Percentiles rank a stretch among this genome's conserved stretches.
Conservation (phyloP, 2,113 vertebrate genomes). For the Myotis yumanensis region DNA sequence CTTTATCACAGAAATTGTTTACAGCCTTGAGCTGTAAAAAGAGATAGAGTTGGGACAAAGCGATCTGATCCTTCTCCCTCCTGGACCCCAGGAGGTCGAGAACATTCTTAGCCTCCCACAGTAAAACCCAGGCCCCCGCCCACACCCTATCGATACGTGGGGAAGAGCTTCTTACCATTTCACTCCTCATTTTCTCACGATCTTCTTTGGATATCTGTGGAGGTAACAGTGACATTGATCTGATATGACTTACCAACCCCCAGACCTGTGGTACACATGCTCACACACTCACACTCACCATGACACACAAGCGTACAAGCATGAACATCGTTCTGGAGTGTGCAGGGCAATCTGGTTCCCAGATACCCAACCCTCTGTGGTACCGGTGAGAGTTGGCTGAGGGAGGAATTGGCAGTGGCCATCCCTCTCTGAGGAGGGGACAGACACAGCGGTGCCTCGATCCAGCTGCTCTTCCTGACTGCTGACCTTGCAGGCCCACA, state of each 20-base stretch:
- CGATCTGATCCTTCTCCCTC: neutral
- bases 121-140: neutral
- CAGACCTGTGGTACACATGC: neutral
- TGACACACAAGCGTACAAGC: rapidly evolving
- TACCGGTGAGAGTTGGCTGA: rapidly evolving
- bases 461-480: neutral
- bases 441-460: neutral
- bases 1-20: rapidly evolving
- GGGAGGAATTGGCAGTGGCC: too few species aligned
- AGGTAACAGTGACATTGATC: neutral
- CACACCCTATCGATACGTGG: neutral
- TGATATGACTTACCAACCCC: rapidly evolving
- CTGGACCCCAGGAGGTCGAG: neutral
- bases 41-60: neutral
- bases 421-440: neutral
- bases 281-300: neutral
- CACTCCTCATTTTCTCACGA: rapidly evolving
- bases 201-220: rapidly evolving
- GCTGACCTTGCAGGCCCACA: neutral
- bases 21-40: rapidly evolving
- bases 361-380: too few species aligned
- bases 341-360: neutral
- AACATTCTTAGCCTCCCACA: neutral
- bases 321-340: neutral
- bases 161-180: neutral